Conservation (phyloP, 2,888 invertebrate species). For the Cerceris rybyensis region DNA sequence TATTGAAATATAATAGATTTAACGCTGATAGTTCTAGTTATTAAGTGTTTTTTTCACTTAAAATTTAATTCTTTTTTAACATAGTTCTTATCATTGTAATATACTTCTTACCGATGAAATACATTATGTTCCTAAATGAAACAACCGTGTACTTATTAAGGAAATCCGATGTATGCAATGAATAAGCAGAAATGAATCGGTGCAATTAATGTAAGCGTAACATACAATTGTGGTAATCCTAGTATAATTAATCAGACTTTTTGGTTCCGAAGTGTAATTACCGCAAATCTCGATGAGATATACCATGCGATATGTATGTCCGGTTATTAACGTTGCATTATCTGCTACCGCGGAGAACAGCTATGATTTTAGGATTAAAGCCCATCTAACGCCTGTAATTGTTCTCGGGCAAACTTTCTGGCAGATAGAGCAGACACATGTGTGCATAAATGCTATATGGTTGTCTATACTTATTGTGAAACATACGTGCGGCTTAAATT, state of each 20-base stretch:
- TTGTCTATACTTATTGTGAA: background rate
- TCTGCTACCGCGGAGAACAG: conserved; percentile 7
- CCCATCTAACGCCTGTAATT: background rate
- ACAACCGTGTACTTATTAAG: background rate
- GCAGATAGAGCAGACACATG: background rate
- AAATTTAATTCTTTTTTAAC: too few species aligned
- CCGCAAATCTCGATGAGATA: background rate
- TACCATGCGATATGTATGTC: background rate
- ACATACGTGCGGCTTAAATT: background rate
- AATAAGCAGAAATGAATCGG: conserved; percentile 34
- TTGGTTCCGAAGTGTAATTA: conserved; percentile 35
- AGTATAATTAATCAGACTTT: conserved; percentile 30
- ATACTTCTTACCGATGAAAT: too few species aligned
- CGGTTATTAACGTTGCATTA: conserved; percentile 28
- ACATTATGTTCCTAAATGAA: too few species aligned
- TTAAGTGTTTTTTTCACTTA: too few species aligned
- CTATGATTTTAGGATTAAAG: conserved; percentile 23
- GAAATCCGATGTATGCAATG: conserved; percentile 17
- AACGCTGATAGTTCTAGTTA: too few species aligned
- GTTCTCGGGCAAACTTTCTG: conserved; percentile 6
- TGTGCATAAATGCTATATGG: background rate
- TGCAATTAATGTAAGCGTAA: conserved; percentile 31
- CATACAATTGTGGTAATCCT: conserved; percentile 9
- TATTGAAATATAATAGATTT: too few species aligned
- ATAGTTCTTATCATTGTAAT: too few species aligned